Percentiles rank a stretch among this genome's conserved stretches.
Conservation (phyloP, 2,888 invertebrate species). For the Oxytorus armatus region DNA sequence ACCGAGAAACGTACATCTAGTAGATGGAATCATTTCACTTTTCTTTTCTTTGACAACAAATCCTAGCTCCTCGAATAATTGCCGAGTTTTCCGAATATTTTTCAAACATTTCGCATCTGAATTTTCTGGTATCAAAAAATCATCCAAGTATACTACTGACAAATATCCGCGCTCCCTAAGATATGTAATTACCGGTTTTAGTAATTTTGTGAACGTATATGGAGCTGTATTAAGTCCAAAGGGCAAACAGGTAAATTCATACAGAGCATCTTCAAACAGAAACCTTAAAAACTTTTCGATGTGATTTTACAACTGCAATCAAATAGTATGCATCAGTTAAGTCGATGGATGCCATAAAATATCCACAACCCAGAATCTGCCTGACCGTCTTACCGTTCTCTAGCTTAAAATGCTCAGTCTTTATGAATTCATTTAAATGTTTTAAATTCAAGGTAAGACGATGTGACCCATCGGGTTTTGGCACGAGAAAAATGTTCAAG, state of each 20-base stretch:
- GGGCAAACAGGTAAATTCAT: slow-evolving; percentile 61
- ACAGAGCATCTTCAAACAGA: slow-evolving; percentile 50
- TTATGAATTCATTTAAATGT: slow-evolving; percentile 43
- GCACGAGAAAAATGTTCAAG: slow-evolving; percentile 37
- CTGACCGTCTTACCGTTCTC: slow-evolving; percentile 38
- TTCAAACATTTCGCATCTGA: slow-evolving; percentile 1
- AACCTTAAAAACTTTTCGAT: slow-evolving; percentile 71
- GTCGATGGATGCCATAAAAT: slow-evolving; percentile 55
- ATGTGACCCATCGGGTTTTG: slow-evolving; percentile 21
- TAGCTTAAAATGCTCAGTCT: slow-evolving; percentile 55
- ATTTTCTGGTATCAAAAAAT: slow-evolving; percentile 53
- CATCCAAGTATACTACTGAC: slow-evolving; percentile 58
- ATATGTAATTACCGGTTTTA: slow-evolving; percentile 38
- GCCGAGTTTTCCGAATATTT: slow-evolving; percentile 18
- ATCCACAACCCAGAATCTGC: slow-evolving; percentile 2
- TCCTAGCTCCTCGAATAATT: slow-evolving; percentile 49
- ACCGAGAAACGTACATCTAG: slow-evolving; percentile 43
- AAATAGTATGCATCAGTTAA: slow-evolving; percentile 57
- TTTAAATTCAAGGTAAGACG: slow-evolving; percentile 42
- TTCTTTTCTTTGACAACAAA: slow-evolving; percentile 57
- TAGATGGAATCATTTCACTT: slow-evolving; percentile 49
- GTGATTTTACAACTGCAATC: slow-evolving; percentile 60
- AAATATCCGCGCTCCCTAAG: slow-evolving; percentile 39
- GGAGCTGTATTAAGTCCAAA: slow-evolving; percentile 72
- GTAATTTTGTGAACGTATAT: slow-evolving; percentile 70